Percentiles rank a stretch among this genome's conserved stretches.
These are phyloP conservation scores for Dichetophora obliterata DNA, from an alignment of 2,888 invertebrate genomes.

Conservation along the genomic window DNA sequence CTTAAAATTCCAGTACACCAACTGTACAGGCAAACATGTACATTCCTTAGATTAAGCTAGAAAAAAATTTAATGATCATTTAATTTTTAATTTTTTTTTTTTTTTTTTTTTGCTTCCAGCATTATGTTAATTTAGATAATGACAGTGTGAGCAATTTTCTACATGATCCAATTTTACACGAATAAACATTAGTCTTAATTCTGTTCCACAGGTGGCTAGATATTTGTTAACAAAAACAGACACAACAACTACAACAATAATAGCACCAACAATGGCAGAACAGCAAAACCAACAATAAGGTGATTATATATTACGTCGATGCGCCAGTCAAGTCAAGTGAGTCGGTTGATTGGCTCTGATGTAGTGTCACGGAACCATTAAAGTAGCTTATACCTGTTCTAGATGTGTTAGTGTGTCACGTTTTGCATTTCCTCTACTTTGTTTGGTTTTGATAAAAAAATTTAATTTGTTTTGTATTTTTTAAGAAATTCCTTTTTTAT, in stretches of 20 bases:
- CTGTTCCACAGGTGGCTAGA: background rate
- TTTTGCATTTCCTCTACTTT: constrained; percentile 48
- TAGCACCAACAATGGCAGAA: background rate
- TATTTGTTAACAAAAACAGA: no score
- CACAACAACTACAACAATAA: no score
- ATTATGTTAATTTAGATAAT: constrained; percentile 24
- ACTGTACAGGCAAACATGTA: no score
- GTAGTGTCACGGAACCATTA: background rate
- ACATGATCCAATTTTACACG: constrained; percentile 18
- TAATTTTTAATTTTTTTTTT: background rate
- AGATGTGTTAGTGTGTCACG: constrained; percentile 49
- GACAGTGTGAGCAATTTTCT: background rate
- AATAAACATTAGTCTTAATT: background rate
- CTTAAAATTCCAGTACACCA: no score
- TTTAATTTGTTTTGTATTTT: background rate
- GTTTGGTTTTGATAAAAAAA: background rate
- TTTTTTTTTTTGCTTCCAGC: background rate
- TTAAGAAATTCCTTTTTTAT: background rate
- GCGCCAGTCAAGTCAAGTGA: constrained; percentile 4
- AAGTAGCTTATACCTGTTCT: constrained; percentile 39
- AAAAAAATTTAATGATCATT: background rate
- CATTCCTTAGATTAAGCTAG: no score
- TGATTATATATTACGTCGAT: constrained; percentile 8
- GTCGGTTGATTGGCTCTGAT: background rate
- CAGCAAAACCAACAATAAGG: constrained; percentile 15